Evolutionary conservation across 2,888 invertebrate genomes (phyloP).

Genomic region (Muscina levida): DNA sequence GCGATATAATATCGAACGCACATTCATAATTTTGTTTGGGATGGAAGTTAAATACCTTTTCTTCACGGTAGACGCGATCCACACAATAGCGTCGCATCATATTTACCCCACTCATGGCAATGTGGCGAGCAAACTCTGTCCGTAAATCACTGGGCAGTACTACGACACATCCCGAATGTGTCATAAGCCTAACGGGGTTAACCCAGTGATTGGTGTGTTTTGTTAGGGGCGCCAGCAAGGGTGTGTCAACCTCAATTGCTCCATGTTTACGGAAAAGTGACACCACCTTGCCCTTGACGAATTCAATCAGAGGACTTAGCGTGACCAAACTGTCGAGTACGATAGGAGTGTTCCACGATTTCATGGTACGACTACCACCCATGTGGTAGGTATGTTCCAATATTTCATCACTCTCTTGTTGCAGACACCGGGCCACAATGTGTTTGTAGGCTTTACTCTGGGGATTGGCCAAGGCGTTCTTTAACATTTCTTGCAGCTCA

Average conservation of each 20-base stretch:
- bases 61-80: conserved; percentile 92
- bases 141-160: conserved; percentile 92
- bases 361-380: conserved; percentile 78
- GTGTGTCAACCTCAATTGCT: conserved; percentile 88
- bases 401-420: conserved; percentile 78
- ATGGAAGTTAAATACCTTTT: conserved; percentile 89
- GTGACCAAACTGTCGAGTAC: conserved; percentile 78
- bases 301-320: conserved; percentile 78
- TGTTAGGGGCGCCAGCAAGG: conserved; percentile 89
- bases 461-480: conserved; percentile 90
- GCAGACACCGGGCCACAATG: conserved; percentile 81
- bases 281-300: conserved; percentile 79
- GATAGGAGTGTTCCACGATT: conserved; percentile 75
- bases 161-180: conserved; percentile 91
- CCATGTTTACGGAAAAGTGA: conserved; percentile 88
- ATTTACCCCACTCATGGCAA: conserved; percentile 89
- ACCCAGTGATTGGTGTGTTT: conserved; percentile 76
- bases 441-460: conserved; percentile 89
- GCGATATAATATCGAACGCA: conserved; percentile 95
- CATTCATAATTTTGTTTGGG: conserved; percentile 94
- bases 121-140: conserved; percentile 89
- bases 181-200: conserved; percentile 89
- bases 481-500: conserved; percentile 89
- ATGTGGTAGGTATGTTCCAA: conserved; percentile 90
- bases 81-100: conserved; percentile 91